phyloP scores from a whole-genome alignment of 2,797 vertebrate genomes.

The Fratercula arctica region DNA sequence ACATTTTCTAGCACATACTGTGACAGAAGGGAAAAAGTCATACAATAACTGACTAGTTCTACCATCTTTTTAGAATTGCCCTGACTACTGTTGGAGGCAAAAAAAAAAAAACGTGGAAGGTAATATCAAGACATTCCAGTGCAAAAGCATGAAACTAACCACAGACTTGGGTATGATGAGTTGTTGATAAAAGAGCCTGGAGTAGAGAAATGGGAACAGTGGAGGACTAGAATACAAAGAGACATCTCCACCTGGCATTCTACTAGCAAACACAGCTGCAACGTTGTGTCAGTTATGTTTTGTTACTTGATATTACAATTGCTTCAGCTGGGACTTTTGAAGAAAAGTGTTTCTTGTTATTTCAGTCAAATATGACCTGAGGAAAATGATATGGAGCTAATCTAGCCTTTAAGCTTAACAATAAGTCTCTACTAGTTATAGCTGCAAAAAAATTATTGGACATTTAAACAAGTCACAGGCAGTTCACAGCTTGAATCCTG shows the following conservation, averaged over 20 bases:
- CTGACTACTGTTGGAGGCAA: background rate
- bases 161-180: background rate
- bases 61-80: background rate
- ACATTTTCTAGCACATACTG: background rate
- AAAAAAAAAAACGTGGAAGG: fast-evolving
- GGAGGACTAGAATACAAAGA: background rate
- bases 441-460: background rate
- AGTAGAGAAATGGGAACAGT: background rate
- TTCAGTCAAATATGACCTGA: background rate
- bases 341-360: background rate
- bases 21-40: background rate
- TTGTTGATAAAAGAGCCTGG: background rate
- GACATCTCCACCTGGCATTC: background rate
- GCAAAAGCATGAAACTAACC: background rate
- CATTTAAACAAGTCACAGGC: background rate
- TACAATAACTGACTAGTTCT: background rate
- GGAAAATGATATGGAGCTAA: background rate
- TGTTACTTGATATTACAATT: background rate
- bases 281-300: background rate
- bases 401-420: background rate
- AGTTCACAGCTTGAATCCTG: background rate
- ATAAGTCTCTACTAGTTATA: background rate
- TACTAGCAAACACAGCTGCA: background rate
- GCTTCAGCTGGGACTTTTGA: background rate
- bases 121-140: background rate